Base-by-base conservation (phyloP, 2,888 invertebrate genomes). In the Uropetala carovei region DNA sequence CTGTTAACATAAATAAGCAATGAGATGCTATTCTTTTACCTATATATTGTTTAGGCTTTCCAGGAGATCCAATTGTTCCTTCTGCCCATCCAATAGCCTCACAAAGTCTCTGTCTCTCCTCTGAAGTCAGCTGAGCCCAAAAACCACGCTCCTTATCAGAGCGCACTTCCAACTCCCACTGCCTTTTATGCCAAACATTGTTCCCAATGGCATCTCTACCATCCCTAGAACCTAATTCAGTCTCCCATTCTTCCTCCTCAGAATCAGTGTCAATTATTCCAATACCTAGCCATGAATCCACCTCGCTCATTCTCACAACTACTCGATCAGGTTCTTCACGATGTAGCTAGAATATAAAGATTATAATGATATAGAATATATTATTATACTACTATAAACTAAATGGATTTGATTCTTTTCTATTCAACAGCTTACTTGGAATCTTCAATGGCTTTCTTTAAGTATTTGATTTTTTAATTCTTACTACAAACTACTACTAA, bases 1-100 rank as follows among this genome's bases (percentile, higher is more conserved):
- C 75, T 75, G 1, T 43, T 43, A 43, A 43, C 43, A 43, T 43
- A 43, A 43, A 43, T 43, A 43, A 43, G 43, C 43, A 43, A 43
- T 94, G n/a, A n/a, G n/a, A n/a, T n/a, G n/a, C n/a, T n/a, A n/a
- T n/a, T n/a, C n/a, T n/a, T n/a, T n/a, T n/a, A 96, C 96, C 96
- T 93, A 96, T 96, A 93, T 96, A 96, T 94, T 96, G 96, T 92
- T 96, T 96, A 0, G 96, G 95, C 83, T 95, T 96, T 8, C 96
- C 96, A 16, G 94, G 93, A 57, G 85, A 92, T 60, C 93, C 94
- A 89, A 95, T 94, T 92, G 94, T 94, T 85, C 94, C 94, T 93
- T 96, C 96, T 11, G 95, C 96, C 93, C 96, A 96, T 0, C 97
- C 97, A 58, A 97, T 96, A n/a, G 96, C 96, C 93, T 96, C 96